Evolutionary conservation across 2,888 invertebrate genomes (phyloP).

Genomic region (Cryptophagus acutangulus): DNA sequence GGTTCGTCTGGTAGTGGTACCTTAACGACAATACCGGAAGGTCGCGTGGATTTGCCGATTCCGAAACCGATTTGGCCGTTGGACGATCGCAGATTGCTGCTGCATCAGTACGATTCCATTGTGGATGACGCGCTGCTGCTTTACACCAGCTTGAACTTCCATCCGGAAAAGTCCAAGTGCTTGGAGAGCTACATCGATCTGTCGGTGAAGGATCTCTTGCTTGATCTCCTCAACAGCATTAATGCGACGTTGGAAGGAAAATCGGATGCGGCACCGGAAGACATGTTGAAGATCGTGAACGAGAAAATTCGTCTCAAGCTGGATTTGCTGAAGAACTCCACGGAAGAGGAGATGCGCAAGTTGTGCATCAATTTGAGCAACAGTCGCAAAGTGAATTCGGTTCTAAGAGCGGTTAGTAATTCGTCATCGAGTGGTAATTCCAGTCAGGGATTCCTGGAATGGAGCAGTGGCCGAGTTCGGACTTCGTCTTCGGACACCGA

Average conservation of each 20-base stretch:
- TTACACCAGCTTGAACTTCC: conserved; percentile 42
- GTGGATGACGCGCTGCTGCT: conserved; percentile 45
- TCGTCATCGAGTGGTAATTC: conserved; percentile 42
- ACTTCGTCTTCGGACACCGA: conserved; percentile 38
- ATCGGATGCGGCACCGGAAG: conserved; percentile 40
- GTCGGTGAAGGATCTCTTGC: conserved; percentile 44
- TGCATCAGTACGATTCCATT: conserved; percentile 40
- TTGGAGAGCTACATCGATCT: conserved; percentile 30
- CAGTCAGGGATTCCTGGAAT: conserved; percentile 36
- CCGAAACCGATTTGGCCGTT: conserved; percentile 49
- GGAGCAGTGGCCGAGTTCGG: conserved; percentile 28
- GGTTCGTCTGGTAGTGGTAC: conserved; percentile 38
- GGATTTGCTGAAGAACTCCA: conserved; percentile 38
- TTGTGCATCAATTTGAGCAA: conserved; percentile 45
- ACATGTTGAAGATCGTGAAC: conserved; percentile 44
- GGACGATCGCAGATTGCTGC: conserved; percentile 23
- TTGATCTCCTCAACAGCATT: conserved; percentile 45
- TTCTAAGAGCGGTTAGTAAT: conserved; percentile 43
- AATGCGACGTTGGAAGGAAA: conserved; percentile 44
- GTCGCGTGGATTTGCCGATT: conserved; percentile 45
- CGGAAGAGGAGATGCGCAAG: conserved; percentile 47
- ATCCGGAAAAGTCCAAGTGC: conserved; percentile 24
- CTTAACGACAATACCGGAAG: conserved; percentile 49
- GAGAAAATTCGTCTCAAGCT: conserved; percentile 42
- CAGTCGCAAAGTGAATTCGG: conserved; percentile 42